These are phyloP conservation scores for Hypena proboscidalis DNA, from an alignment of 2,888 invertebrate genomes.

Conservation along the genomic window DNA sequence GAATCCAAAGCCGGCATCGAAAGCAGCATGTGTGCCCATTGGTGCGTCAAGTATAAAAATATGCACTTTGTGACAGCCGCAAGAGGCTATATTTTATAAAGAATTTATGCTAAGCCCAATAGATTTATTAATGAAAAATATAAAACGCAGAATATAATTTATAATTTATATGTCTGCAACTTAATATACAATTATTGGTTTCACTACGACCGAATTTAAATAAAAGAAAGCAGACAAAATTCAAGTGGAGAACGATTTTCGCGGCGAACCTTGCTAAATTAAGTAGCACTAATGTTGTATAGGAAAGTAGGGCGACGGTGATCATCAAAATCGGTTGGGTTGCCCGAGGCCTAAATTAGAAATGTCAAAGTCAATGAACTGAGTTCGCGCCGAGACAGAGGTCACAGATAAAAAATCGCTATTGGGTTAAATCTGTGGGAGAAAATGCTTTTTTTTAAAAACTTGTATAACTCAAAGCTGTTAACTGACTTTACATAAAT, in stretches of 20 bases:
- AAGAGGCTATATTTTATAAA: too few species aligned
- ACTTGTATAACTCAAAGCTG: constrained; percentile 9
- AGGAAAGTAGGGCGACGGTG: constrained; percentile 16
- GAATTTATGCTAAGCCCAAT: constrained; percentile 16
- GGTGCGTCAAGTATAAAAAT: too few species aligned
- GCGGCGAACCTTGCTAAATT: constrained; percentile 43
- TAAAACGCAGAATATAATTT: constrained; percentile 30
- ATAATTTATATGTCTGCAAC: constrained; percentile 54
- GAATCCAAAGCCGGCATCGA: too few species aligned
- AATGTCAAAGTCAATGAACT: constrained; percentile 66
- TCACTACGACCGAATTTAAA: constrained; percentile 59
- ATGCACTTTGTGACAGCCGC: not conserved
- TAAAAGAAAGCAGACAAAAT: constrained; percentile 62
- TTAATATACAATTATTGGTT: constrained; percentile 54
- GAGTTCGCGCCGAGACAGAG: constrained; percentile 36
- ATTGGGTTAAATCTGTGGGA: constrained; percentile 35
- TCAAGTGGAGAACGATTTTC: constrained; percentile 46
- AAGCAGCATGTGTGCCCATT: too few species aligned
- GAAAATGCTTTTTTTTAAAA: constrained; percentile 37
- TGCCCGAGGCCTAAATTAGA: constrained; percentile 55
- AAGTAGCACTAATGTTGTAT: constrained; percentile 28
- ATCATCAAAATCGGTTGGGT: constrained; percentile 34
- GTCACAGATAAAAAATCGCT: constrained; percentile 46
- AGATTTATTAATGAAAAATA: constrained; percentile 24
- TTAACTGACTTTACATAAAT: not conserved